These are phyloP conservation scores for Himantopus leucocephalus DNA, from an alignment of 2,113 vertebrate species.

Conservation along the genomic window DNA sequence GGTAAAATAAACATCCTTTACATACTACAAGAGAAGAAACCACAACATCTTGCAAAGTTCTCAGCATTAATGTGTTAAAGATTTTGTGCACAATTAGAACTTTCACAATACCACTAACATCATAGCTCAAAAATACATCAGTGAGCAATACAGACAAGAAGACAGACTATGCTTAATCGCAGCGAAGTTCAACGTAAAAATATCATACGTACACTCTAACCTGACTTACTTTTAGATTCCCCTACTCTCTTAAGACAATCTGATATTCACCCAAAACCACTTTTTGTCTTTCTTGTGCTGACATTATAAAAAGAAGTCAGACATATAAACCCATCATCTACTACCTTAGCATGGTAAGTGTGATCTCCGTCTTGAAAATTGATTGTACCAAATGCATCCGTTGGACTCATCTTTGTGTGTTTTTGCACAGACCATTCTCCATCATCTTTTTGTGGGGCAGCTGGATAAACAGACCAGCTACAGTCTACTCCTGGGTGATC, in stretches of 20 bases:
- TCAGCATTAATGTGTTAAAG: neutral
- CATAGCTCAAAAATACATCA: neutral
- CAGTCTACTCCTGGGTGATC: constrained; percentile 81
- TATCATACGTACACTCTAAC: neutral
- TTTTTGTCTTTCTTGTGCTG: neutral
- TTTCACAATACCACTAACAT: neutral
- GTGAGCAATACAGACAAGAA: neutral
- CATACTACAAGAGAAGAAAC: neutral
- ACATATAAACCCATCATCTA: neutral
- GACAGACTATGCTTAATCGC: accelerated
- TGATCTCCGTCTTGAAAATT: constrained; percentile 92
- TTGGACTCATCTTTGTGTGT: constrained; percentile 86
- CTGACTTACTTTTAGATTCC: neutral
- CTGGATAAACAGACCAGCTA: constrained; percentile 61
- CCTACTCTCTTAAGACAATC: neutral
- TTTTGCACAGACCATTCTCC: constrained; percentile 86
- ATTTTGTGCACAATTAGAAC: neutral
- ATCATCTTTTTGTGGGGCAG: neutral
- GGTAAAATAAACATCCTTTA: neutral
- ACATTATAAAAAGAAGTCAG: neutral
- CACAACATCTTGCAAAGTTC: neutral
- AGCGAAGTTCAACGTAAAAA: neutral
- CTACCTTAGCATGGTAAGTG: constrained; percentile 88
- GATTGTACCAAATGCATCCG: constrained; percentile 90
- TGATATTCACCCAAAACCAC: neutral